These are phyloP conservation scores for Ypsolopha scabrella DNA, from an alignment of 2,888 invertebrate species.

Conservation along the genomic window DNA sequence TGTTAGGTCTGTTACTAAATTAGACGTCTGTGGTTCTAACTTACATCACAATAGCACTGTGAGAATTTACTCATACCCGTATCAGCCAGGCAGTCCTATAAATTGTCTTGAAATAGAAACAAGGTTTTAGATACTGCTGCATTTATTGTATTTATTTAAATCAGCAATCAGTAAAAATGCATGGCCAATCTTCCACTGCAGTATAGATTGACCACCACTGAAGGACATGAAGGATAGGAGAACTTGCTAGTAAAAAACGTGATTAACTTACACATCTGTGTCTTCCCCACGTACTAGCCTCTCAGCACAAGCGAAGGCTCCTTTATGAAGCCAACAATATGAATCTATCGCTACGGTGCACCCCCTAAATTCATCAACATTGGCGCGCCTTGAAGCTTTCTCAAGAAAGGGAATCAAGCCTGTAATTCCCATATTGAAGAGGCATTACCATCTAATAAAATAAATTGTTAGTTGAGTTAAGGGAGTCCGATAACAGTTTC, in stretches of 20 bases:
- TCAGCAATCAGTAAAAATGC: too few species aligned
- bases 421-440: slow-evolving; percentile 85
- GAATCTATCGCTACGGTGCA: slow-evolving; percentile 92
- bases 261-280: slow-evolving; percentile 79
- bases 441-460: neutral
- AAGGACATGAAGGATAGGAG: too few species aligned
- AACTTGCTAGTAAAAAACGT: too few species aligned
- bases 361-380: slow-evolving; percentile 78
- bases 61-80: too few species aligned
- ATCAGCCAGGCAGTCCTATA: too few species aligned
- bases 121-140: too few species aligned
- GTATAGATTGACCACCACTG: neutral
- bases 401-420: slow-evolving; percentile 93
- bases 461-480: neutral
- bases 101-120: too few species aligned
- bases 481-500: neutral
- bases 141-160: too few species aligned
- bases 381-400: slow-evolving; percentile 79
- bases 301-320: slow-evolving; percentile 94
- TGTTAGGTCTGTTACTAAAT: too few species aligned
- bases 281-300: slow-evolving; percentile 88
- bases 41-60: too few species aligned
- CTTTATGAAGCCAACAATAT: slow-evolving; percentile 97
- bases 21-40: too few species aligned
- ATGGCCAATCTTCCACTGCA: too few species aligned